Conservation (phyloP, 2,888 invertebrate genomes). For the Lamproptera curius region DNA sequence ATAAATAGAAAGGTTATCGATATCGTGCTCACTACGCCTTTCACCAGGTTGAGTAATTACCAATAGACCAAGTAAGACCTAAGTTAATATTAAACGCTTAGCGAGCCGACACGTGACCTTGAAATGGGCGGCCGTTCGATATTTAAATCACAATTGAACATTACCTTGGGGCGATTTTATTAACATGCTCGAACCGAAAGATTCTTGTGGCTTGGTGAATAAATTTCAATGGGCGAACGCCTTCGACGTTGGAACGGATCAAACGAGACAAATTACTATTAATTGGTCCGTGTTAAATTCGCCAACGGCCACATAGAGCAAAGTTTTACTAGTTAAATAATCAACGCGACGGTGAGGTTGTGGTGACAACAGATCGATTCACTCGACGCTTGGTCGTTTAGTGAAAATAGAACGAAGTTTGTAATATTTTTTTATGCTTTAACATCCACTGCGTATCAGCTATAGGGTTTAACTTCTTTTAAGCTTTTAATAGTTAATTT, state of each 20-base stretch:
- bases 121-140: slow-evolving; percentile 11
- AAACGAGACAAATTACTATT: background rate
- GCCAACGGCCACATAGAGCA: background rate
- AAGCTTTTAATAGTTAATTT: too few relatives aligned
- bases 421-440: too few relatives aligned
- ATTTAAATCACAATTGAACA: slow-evolving; percentile 19
- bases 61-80: background rate
- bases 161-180: slow-evolving; percentile 10
- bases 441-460: too few relatives aligned
- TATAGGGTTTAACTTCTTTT: too few relatives aligned
- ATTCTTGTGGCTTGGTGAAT: slow-evolving; percentile 4
- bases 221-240: slow-evolving; percentile 14
- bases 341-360: too few relatives aligned
- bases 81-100: background rate
- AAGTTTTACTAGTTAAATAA: too few relatives aligned
- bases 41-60: slow-evolving; percentile 2
- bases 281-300: background rate
- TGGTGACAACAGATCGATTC: too few relatives aligned
- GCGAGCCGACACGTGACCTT: slow-evolving; percentile 10
- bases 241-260: background rate
- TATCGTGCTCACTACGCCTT: background rate
- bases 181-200: slow-evolving; percentile 9
- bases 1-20: slow-evolving; percentile 3
- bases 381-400: too few relatives aligned
- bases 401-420: too few relatives aligned